Evolutionary conservation across 2,888 invertebrate genomes (phyloP), one percentile per base, ranked within the genome.

Genomic region (Hecatera dysodea): DNA sequence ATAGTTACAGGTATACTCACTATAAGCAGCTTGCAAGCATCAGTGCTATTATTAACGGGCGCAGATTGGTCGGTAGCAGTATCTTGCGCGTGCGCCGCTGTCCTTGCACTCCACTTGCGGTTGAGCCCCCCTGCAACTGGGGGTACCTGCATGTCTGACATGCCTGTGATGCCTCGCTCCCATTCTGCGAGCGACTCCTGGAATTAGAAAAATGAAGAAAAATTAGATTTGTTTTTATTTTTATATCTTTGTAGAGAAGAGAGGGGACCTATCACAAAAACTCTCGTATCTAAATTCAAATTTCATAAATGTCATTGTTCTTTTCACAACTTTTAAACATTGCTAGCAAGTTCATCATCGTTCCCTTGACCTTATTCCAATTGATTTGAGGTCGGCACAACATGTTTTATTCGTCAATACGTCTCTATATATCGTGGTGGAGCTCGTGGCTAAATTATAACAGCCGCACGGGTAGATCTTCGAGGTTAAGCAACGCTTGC

Each of bases 161-260:
- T 74, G 0, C 92, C 91, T 0, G 84, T 86, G 62, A 88, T 76
- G 0, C 92, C 91, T 0, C 94, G 89, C 72, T 95, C 95, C 94
- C 94, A 95, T 57, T 95, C 94, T 33, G 92, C 79, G 61, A 95
- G 65, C 8, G 95, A 94, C 82, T 95, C 95, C 95, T 95, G 90
- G 19, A 91, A 91, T 65, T 50, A 33, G 82, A 70, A 19, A 68
- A 9, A 71, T 3, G 4, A 24, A 44, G 0, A 12, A 0, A 7
- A 44, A 27, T 52, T 57, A 33, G 8, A 11, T 44, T 60, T 1
- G 27, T 22, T 66, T 33, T 33, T 0, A 8, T 33, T 8, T 33
- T 33, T 33, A 8, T 33, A 33, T 29, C 4, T 33, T 33, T 7
- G 9, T 33, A 33, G 33, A 33, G 33, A 33, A 2, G 6, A 6